Evolutionary conservation across 2,888 invertebrate genomes (phyloP).

Genomic region (Schizotus pectinicornis): DNA sequence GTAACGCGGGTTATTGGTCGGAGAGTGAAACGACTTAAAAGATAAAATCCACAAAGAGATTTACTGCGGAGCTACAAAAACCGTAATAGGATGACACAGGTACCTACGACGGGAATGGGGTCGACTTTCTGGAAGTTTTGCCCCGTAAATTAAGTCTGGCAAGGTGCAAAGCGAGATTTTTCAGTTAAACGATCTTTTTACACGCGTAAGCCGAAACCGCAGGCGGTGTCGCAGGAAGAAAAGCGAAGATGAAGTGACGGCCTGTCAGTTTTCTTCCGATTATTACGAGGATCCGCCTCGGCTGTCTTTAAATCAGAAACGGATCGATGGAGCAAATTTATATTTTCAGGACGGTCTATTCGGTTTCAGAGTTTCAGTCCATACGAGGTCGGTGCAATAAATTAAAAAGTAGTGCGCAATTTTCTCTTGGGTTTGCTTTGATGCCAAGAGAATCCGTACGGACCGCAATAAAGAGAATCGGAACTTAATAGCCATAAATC

Average conservation of each 20-base stretch:
- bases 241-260: constrained; percentile 23
- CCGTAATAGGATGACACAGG: constrained; percentile 37
- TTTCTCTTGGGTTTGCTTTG: constrained; percentile 17
- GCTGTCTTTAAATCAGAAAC: constrained; percentile 19
- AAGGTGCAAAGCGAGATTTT: constrained; percentile 17
- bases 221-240: constrained; percentile 6
- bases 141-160: constrained; percentile 33
- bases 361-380: neutral
- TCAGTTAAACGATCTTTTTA: constrained; percentile 16
- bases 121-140: constrained; percentile 32
- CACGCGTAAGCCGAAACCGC: constrained; percentile 5
- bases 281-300: constrained; percentile 21
- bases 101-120: constrained; percentile 28
- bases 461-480: constrained; percentile 14
- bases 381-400: neutral
- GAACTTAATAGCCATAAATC: constrained; percentile 20
- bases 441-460: too few species aligned
- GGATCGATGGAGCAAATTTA: constrained; percentile 1
- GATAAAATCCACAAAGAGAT: constrained; percentile 37
- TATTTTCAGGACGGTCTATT: neutral
- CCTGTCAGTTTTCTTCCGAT: constrained; percentile 26
- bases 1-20: constrained; percentile 28
- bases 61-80: constrained; percentile 34
- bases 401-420: constrained; percentile 19
- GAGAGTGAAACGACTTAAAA: constrained; percentile 27